phyloP scores from a whole-genome alignment of 2,888 invertebrate species.

The Apodemia mormo region DNA sequence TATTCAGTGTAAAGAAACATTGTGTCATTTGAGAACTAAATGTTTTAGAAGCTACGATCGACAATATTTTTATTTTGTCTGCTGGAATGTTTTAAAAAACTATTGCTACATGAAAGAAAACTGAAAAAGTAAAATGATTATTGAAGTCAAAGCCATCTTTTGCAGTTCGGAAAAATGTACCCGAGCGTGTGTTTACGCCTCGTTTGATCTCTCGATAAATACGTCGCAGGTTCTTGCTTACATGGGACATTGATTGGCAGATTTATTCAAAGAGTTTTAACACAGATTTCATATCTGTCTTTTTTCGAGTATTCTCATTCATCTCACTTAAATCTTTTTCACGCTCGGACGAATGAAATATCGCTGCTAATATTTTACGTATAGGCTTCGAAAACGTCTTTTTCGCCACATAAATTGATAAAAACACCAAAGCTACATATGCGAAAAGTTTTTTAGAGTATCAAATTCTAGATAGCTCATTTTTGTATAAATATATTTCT shows the following conservation, averaged over 20 bases:
- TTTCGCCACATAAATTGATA: too few species aligned
- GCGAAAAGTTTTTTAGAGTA: too few species aligned
- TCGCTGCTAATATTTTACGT: background rate
- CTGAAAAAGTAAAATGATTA: background rate
- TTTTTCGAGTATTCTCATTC: background rate
- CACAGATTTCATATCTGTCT: constrained; percentile 2
- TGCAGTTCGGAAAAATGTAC: constrained; percentile 15
- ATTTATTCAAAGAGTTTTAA: constrained; percentile 17
- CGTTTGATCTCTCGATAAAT: constrained; percentile 14
- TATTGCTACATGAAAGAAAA: background rate
- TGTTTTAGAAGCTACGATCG: background rate
- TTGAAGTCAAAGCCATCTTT: constrained; percentile 10
- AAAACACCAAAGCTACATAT: too few species aligned
- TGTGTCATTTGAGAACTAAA: too few species aligned
- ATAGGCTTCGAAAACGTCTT: background rate
- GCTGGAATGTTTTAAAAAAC: background rate
- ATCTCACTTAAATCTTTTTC: constrained; percentile 1
- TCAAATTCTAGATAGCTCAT: too few species aligned
- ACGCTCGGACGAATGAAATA: background rate
- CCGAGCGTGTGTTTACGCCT: constrained; percentile 1
- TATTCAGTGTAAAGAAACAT: too few species aligned
- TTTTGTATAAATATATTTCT: too few species aligned
- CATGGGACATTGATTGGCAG: constrained; percentile 15
- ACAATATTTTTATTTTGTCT: background rate
- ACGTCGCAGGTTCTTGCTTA: constrained; percentile 16